phyloP scores from a whole-genome alignment of 2,113 vertebrate species.

The Delphinapterus leucas region DNA sequence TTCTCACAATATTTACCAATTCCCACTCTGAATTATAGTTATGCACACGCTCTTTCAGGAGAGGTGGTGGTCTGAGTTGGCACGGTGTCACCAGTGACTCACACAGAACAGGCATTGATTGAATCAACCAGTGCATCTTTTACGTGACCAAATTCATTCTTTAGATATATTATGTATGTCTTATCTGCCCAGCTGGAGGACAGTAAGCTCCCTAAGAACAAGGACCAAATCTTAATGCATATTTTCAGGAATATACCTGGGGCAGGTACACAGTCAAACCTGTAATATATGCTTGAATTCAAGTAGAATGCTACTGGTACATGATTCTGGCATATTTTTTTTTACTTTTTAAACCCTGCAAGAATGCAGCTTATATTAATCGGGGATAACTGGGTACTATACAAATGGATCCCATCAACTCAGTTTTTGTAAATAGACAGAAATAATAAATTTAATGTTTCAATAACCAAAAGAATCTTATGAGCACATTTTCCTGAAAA shows the following conservation, averaged over 20 bases:
- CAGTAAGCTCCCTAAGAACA: neutral
- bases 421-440: neutral
- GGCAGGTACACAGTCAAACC: neutral
- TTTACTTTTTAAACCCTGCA: neutral
- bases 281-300: neutral
- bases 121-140: neutral
- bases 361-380: neutral
- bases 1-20: neutral
- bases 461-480: slow-evolving; percentile 47
- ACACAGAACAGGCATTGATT: neutral
- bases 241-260: neutral
- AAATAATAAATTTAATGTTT: neutral
- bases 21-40: neutral
- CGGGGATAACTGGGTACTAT: neutral
- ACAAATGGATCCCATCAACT: neutral
- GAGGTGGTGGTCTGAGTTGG: neutral
- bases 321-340: neutral
- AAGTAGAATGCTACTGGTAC: neutral
- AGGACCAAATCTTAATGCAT: slow-evolving; percentile 9
- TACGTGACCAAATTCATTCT: neutral
- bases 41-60: neutral
- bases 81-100: neutral
- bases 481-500: slow-evolving; percentile 43
- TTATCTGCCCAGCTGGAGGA: neutral
- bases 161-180: neutral